phyloP scores from a whole-genome alignment of 2,888 invertebrate species.

The Protophormia terraenovae region DNA sequence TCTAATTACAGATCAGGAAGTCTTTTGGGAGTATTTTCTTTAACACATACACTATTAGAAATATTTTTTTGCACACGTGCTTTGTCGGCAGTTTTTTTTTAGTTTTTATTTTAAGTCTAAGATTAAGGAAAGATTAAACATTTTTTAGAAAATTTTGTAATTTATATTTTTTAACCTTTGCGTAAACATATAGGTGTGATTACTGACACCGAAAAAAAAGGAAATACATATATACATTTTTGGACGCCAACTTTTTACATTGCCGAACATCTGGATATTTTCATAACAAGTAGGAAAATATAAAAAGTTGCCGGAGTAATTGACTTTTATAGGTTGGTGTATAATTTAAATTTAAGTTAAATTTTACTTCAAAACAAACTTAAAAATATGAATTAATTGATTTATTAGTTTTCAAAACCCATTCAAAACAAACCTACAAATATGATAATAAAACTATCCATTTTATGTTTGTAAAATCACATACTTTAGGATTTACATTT shows the following conservation, averaged over 20 bases:
- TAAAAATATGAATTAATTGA: no score
- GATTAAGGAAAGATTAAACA: slow-evolving; percentile 23
- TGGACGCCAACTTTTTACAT: neutral
- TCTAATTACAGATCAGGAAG: slow-evolving; percentile 59
- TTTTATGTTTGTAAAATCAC: no score
- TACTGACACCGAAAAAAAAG: neutral
- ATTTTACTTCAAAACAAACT: no score
- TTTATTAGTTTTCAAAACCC: no score
- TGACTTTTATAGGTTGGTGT: no score
- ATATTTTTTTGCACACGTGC: slow-evolving; percentile 47
- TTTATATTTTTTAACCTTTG: neutral
- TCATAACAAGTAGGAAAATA: no score
- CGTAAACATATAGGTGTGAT: slow-evolving; percentile 12
- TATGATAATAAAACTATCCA: no score
- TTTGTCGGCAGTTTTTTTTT: slow-evolving; percentile 43
- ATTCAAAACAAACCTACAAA: no score
- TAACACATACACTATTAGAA: neutral
- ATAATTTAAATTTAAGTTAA: no score
- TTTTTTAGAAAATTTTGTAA: slow-evolving; percentile 28
- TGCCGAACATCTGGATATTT: neutral
- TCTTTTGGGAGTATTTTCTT: slow-evolving; percentile 33
- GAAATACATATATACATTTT: neutral
- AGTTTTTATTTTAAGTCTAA: neutral
- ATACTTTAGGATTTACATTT: no score
- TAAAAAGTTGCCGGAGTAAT: no score